These are phyloP conservation scores for Bubo scandiacus DNA, from an alignment of 2,113 vertebrate species.

Conservation along the genomic window DNA sequence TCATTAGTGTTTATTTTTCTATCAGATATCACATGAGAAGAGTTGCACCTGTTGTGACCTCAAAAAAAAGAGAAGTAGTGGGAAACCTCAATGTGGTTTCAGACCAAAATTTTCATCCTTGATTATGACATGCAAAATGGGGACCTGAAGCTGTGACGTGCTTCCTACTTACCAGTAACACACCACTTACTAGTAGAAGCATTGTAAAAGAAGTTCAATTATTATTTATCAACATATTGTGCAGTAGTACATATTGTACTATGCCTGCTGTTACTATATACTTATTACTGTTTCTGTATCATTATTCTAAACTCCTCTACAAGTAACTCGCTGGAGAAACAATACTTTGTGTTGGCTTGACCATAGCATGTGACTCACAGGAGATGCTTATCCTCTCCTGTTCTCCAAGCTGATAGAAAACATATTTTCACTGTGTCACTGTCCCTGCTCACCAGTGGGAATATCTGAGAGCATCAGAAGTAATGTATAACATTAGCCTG, in stretches of 20 bases:
- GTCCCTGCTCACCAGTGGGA: background rate
- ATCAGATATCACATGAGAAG: background rate
- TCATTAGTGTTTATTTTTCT: background rate
- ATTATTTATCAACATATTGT: background rate
- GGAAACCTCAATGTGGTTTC: background rate
- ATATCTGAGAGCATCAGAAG: background rate
- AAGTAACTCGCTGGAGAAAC: background rate
- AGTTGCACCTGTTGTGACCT: background rate
- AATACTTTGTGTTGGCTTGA: background rate
- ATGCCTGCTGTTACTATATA: background rate
- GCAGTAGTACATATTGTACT: background rate
- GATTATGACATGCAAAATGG: background rate
- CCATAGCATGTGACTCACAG: background rate
- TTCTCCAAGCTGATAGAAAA: background rate
- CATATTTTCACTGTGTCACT: background rate
- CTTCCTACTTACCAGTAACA: background rate
- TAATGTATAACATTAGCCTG: background rate
- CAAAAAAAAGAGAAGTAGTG: background rate
- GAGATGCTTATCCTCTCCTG: too few species aligned
- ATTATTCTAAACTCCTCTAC: background rate
- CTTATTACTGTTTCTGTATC: background rate
- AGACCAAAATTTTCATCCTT: background rate
- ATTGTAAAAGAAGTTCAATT: background rate
- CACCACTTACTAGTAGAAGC: background rate
- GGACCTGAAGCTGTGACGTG: background rate